These are phyloP conservation scores for Eospalax fontanierii DNA, from an alignment of 2,797 vertebrate species.

Conservation along the genomic window DNA sequence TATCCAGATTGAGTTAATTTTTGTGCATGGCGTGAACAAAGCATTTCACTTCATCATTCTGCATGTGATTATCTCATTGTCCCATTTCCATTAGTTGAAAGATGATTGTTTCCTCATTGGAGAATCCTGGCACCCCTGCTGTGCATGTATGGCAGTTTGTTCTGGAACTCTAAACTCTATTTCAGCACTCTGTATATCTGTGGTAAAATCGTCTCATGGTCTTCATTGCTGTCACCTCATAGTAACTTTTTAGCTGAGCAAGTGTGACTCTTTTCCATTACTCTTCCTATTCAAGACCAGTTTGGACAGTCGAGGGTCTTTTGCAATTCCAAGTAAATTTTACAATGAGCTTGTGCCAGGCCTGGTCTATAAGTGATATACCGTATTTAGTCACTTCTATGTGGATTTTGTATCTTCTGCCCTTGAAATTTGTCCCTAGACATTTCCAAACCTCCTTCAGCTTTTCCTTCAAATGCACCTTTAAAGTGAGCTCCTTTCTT, in stretches of 20 bases:
- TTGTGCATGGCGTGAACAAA: not conserved
- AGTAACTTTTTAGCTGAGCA: not conserved
- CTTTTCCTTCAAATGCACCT: no score
- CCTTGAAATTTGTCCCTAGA: no score
- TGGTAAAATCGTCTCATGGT: not conserved
- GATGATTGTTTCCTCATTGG: not conserved
- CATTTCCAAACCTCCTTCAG: no score
- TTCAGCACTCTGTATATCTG: fast-evolving
- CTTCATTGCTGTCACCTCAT: not conserved
- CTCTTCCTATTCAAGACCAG: not conserved
- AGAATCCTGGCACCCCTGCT: not conserved
- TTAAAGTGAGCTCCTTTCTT: no score
- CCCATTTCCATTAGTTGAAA: not conserved
- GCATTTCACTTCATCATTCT: not conserved
- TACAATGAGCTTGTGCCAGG: not conserved
- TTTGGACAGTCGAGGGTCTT: not conserved
- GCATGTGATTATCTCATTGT: no score
- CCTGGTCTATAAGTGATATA: no score
- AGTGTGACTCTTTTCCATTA: not conserved
- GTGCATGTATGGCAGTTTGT: not conserved
- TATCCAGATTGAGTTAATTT: not conserved
- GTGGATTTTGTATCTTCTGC: not conserved
- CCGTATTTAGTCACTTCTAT: not conserved
- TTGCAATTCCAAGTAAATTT: not conserved
- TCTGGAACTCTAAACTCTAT: not conserved